Percentiles rank a stretch among this genome's conserved stretches.
phyloP scores from a whole-genome alignment of 2,888 invertebrate genomes.

The Caenorhabditis drosophilae region DNA sequence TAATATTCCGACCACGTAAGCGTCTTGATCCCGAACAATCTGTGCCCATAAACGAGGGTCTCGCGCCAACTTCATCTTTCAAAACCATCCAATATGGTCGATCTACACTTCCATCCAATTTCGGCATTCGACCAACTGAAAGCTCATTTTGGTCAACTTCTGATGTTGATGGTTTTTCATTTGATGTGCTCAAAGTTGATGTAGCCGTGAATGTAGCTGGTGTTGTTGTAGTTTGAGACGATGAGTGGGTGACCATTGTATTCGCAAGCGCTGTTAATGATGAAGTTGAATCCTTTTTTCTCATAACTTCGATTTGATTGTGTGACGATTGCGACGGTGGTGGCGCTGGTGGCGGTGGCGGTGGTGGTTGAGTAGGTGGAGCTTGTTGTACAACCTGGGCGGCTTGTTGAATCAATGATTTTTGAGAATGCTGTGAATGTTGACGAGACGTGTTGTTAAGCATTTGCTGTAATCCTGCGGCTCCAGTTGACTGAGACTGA shows the following conservation, averaged over 20 bases:
- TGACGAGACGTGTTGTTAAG: too few relatives aligned
- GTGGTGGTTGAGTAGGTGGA: neutral
- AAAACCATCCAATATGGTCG: conserved; percentile 37
- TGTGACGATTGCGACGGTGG: too few relatives aligned
- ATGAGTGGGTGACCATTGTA: too few relatives aligned
- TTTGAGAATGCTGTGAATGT: too few relatives aligned
- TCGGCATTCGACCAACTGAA: neutral
- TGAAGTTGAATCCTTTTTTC: too few relatives aligned
- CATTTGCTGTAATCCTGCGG: too few relatives aligned
- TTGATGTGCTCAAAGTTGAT: too few relatives aligned
- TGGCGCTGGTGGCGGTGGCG: neutral
- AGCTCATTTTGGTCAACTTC: neutral
- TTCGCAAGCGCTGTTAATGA: too few relatives aligned
- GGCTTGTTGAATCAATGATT: neutral
- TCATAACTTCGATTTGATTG: too few relatives aligned
- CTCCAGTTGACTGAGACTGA: neutral
- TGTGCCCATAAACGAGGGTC: conserved; percentile 34
- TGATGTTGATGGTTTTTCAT: neutral
- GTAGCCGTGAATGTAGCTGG: too few relatives aligned
- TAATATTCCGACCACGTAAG: conserved; percentile 45
- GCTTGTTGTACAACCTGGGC: neutral
- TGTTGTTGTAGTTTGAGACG: too few relatives aligned
- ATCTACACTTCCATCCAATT: conserved; percentile 21
- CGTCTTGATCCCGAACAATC: conserved; percentile 18
- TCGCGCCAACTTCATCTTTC: conserved; percentile 30